Conservation (phyloP, 2,888 invertebrate genomes). For the Monochamus alternatus region DNA sequence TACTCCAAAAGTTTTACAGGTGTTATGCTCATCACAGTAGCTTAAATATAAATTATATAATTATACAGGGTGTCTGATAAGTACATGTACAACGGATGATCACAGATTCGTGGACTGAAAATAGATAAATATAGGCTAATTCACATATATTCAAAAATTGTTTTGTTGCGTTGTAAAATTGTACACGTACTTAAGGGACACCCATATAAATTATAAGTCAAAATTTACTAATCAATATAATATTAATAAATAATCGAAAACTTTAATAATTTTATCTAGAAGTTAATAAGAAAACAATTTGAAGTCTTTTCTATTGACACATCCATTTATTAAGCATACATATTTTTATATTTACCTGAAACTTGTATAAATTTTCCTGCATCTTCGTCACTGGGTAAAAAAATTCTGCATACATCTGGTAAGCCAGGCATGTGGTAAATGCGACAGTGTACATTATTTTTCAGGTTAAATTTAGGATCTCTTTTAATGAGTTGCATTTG, state of each 20-base stretch:
- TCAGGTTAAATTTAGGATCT: slow-evolving; percentile 71
- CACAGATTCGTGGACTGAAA: too few relatives aligned
- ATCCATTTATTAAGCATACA: neutral
- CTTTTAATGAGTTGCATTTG: slow-evolving; percentile 74
- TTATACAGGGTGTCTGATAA: neutral
- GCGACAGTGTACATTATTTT: slow-evolving; percentile 78
- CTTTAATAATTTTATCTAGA: too few relatives aligned
- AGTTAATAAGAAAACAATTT: too few relatives aligned
- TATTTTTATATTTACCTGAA: slow-evolving; percentile 71
- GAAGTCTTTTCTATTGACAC: too few relatives aligned
- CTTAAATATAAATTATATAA: slow-evolving; percentile 67
- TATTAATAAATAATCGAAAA: neutral
- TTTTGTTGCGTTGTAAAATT: too few relatives aligned
- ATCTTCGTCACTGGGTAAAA: slow-evolving; percentile 82
- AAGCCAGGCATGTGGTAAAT: slow-evolving; percentile 80
- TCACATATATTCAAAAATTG: too few relatives aligned
- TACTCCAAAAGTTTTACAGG: slow-evolving; percentile 84
- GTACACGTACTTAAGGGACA: too few relatives aligned
- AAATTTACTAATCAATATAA: neutral
- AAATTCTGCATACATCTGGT: slow-evolving; percentile 78
- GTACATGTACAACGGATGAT: too few relatives aligned
- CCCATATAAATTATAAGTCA: too few relatives aligned
- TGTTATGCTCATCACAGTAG: slow-evolving; percentile 85
- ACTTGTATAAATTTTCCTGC: slow-evolving; percentile 82
- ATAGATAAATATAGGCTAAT: too few relatives aligned